Evolutionary conservation across 1,140 invertebrate species (phyloP), one percentile per base, ranked within the genome.

Genomic region (Hylaeus volcanicus): DNA sequence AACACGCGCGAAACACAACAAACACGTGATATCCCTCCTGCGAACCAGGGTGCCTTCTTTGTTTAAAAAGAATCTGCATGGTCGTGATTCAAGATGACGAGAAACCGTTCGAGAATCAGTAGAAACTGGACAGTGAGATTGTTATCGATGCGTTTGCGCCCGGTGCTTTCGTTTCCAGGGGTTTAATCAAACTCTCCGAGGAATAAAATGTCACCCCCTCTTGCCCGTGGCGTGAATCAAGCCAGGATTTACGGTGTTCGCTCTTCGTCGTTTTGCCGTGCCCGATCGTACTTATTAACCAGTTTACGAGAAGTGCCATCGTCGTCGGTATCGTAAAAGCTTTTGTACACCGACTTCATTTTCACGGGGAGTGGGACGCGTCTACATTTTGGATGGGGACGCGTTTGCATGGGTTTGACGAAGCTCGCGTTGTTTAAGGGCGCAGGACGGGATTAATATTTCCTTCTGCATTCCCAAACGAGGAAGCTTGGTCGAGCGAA

Each of bases 1-100:
- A 26, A 58, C 77, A 74, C 77, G 77, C 70, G 51, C 61, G 70
- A 3, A 74, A 79, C 77, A 79, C 77, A 74, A 74, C 11, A 58
- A 65, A 79, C 61, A 65, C 70, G 60, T 45, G 26, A 26, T 26
- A 4, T 26, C 9, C 65, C 65, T 48, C 43, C 63, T 39, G 41
- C 37, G 2, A 48, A 45, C 45, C 65, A 43, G n/a, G 55, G 74
- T 37, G 73, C 72, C 56, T 74, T 68, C 68, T 74, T 77, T 55
- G 37, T 37, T 48, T 48, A 0, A 4, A 39, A 26, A 45, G 2
- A 45, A 1, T 58, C 4, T 41, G 69, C 55, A 58, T 14, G 1
- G 48, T n/a, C 37, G 11, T 26, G 5, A 43, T 14, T 0, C 43
- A 5, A 45, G 5, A 45, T 3, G 43, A 45, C 3, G 9, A 51